These are phyloP conservation scores for Syngnathus acus DNA, from an alignment of 2,797 vertebrate genomes.

Conservation along the genomic window DNA sequence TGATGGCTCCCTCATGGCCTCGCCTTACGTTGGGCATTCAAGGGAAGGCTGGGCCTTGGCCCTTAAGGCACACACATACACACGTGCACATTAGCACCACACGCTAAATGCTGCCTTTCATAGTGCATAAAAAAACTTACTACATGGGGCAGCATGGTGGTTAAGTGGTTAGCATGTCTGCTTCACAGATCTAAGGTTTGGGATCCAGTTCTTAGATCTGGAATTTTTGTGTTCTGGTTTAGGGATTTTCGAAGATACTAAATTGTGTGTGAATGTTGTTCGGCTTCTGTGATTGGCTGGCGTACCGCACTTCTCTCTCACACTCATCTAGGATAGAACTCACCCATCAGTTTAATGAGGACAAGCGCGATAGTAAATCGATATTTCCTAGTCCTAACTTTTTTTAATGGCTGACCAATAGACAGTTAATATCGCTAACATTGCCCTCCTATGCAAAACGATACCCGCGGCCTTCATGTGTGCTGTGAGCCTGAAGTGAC, in stretches of 20 bases:
- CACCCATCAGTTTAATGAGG: neutral
- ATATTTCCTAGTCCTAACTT: constrained; percentile 19
- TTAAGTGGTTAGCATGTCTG: neutral
- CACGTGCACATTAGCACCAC: constrained; percentile 8
- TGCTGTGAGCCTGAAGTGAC: neutral
- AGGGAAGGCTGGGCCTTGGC: constrained; percentile 21
- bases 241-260: neutral
- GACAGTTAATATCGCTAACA: constrained; percentile 11
- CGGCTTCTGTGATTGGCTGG: neutral
- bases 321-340: neutral
- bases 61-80: constrained; percentile 16
- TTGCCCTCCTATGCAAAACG: constrained; percentile 3
- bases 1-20: constrained; percentile 36
- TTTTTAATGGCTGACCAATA: constrained; percentile 14
- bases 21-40: constrained; percentile 16
- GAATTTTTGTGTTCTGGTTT: neutral
- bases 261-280: neutral
- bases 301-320: neutral
- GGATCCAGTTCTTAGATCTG: neutral
- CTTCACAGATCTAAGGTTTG: neutral
- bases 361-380: neutral
- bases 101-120: constrained; percentile 25
- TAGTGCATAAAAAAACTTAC: constrained; percentile 1
- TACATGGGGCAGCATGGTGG: neutral
- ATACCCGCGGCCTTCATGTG: neutral